Evolutionary conservation across 1,140 invertebrate genomes (phyloP).

Genomic region (Thrips palmi): DNA sequence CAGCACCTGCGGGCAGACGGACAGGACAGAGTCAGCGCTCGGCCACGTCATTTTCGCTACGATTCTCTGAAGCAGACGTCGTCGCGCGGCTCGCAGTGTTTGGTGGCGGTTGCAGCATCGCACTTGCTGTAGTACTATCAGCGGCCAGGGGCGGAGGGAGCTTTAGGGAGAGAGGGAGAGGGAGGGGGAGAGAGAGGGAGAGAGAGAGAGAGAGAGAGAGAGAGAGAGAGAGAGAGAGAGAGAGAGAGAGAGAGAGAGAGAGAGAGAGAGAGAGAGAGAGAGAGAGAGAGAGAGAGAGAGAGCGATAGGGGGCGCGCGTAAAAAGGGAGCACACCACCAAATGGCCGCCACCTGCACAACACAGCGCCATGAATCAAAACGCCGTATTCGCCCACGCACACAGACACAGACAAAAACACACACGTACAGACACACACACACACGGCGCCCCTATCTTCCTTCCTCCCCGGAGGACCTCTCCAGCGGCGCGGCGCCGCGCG

Average conservation of each 20-base stretch:
- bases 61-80: not conserved
- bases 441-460: too few species aligned
- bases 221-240: conserved; percentile 12
- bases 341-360: conserved; percentile 14
- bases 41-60: not conserved
- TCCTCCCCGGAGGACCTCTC: too few species aligned
- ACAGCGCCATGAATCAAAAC: conserved; percentile 13
- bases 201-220: conserved; percentile 3
- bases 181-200: conserved; percentile 1
- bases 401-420: conserved; percentile 6
- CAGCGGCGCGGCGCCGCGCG: too few species aligned
- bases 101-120: not conserved
- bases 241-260: conserved; percentile 8
- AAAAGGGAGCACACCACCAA: conserved; percentile 3
- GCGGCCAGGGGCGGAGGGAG: too few species aligned
- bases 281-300: conserved; percentile 9
- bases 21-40: not conserved
- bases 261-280: conserved; percentile 10
- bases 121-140: not conserved
- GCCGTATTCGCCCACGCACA: conserved; percentile 7
- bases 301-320: not conserved
- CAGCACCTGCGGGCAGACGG: conserved; percentile 41
- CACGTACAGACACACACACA: too few species aligned
- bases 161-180: not conserved
- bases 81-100: not conserved